Base-by-base conservation (phyloP, 2,797 vertebrate species). In the Channallabes apus region DNA sequence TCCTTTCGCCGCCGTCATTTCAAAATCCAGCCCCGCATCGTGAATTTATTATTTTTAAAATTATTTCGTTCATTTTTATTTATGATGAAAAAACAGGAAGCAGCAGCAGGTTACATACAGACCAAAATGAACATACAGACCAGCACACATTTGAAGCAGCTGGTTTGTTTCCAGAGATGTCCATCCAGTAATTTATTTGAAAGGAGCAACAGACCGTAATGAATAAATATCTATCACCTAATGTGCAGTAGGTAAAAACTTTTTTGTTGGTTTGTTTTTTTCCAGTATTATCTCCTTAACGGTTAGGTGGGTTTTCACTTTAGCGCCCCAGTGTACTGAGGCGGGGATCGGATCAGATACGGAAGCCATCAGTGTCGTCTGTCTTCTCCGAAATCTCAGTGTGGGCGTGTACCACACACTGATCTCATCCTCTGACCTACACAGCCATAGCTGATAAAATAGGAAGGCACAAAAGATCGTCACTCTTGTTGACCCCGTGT, bases 81-180 rank as follows among this genome's bases (percentile, higher is more conserved):
- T 80, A 20, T 83, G 58, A 73, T 46, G 9, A 46, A 4, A 58
- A 86, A 83, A 27, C 11, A 51, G 85, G 85, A 86, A 86, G 82
- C 75, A 82, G 22, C 14, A 38, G 29, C 67, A 71, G 5, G 9
- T 22, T 46, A 11, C 8, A 46, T 46, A 46, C 41, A 46, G 41
- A 46, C 8, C 0, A 71, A 12, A 7, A n/a, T 24, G n/a, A 6
- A 9, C 8, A 46, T 46, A 9, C 41, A 46, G 41, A 46, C 41
- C 0, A 3, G n/a, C 67, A 20, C 32, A 7, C 67, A 2, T 22
- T 69, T 22, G 35, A 38, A 22, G 67, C 67, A 22, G 20, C 3
- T 6, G 6, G 3, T 2, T 71, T 20, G 3, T 71, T 71, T 35
- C 22, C 1, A 5, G 38, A 46, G 38, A 72, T 17, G n/a, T 46